These are phyloP conservation scores for Latrodectus elegans DNA, from an alignment of 2,888 invertebrate genomes.

Conservation along the genomic window DNA sequence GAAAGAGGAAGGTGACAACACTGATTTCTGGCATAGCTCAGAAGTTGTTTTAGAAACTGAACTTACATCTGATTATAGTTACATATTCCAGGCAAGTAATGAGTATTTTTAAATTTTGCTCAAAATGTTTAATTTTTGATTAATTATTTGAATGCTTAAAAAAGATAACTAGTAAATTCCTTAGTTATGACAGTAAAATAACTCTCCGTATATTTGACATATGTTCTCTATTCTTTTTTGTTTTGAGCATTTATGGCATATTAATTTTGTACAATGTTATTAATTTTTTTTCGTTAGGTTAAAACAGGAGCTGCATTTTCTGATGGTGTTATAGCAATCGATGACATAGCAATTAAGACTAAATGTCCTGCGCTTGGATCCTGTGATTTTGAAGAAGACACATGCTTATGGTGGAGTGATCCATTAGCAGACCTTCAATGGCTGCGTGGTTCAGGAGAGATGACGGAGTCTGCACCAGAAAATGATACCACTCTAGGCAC, in stretches of 20 bases:
- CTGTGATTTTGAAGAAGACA: conserved; percentile 69
- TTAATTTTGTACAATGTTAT: too few species aligned
- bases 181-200: too few species aligned
- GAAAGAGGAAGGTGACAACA: conserved; percentile 59
- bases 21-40: conserved; percentile 57
- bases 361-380: conserved; percentile 65
- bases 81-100: conserved; percentile 48
- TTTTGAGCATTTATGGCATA: too few species aligned
- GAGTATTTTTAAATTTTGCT: too few species aligned
- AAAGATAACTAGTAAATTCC: too few species aligned
- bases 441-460: conserved; percentile 60
- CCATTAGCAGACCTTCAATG: conserved; percentile 35
- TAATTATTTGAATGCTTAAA: too few species aligned
- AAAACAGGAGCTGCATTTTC: conserved; percentile 13
- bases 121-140: too few species aligned
- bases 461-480: conserved; percentile 39
- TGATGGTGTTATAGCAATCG: conserved; percentile 64
- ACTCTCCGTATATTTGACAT: too few species aligned
- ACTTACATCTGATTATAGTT: conserved; percentile 25
- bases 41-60: conserved; percentile 39
- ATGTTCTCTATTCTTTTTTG: too few species aligned
- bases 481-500: conserved; percentile 61
- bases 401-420: conserved; percentile 67
- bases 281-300: conserved; percentile 8
- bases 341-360: conserved; percentile 59